A percentile compares a stretch with the other conserved stretches of the same genome.
Evolutionary conservation across 2,113 vertebrate species (phyloP).

Genomic region (Pluvialis apricaria): DNA sequence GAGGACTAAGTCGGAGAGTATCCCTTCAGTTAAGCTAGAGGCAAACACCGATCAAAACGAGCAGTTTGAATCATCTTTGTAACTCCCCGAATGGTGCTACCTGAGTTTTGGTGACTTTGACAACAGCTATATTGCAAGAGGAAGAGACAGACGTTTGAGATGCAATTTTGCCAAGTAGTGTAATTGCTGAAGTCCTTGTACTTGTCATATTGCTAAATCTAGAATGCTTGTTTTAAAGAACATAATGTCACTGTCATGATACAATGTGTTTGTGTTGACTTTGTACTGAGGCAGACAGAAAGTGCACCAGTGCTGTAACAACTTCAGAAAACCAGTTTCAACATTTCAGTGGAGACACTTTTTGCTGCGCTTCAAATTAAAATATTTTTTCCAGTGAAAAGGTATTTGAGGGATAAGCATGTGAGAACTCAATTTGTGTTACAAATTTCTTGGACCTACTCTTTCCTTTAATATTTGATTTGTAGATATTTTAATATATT

Average conservation of each 20-base stretch:
- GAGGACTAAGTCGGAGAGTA: conserved; percentile 77
- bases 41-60: conserved; percentile 67
- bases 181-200: conserved; percentile 73
- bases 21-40: conserved; percentile 73
- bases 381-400: conserved; percentile 50
- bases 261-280: conserved; percentile 67
- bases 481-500: conserved; percentile 67
- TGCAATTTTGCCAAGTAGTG: conserved; percentile 73
- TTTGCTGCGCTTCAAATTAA: conserved; percentile 57
- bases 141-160: conserved; percentile 69
- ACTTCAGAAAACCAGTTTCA: conserved; percentile 68
- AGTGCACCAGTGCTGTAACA: conserved; percentile 63
- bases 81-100: conserved; percentile 61
- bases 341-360: conserved; percentile 53
- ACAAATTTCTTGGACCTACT: conserved; percentile 54
- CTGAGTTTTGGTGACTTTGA: conserved; percentile 61
- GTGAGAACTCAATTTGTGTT: conserved; percentile 59
- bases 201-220: conserved; percentile 72
- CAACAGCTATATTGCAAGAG: conserved; percentile 59
- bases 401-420: conserved; percentile 66
- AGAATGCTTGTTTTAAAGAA: conserved; percentile 73
- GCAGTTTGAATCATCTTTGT: conserved; percentile 78
- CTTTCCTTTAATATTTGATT: conserved; percentile 56
- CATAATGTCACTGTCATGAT: conserved; percentile 61
- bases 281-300: conserved; percentile 52